Conservation (phyloP, 2,888 invertebrate genomes). For the Apantesis nais region DNA sequence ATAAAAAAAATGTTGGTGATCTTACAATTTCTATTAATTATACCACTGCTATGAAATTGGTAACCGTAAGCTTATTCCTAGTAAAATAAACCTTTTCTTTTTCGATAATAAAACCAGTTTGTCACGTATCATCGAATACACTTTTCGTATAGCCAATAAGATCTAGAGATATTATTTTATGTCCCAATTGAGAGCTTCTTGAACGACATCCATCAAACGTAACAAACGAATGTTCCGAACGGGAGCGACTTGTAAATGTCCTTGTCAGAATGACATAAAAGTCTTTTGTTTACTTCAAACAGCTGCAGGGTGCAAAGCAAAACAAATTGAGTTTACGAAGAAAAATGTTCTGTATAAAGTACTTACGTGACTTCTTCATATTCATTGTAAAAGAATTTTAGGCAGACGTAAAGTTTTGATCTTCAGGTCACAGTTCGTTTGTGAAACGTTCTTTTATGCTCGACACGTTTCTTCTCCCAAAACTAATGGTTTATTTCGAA, state of each 20-base stretch:
- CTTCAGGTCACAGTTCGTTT: constrained; percentile 44
- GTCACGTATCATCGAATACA: constrained; percentile 20
- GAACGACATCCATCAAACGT: constrained; percentile 21
- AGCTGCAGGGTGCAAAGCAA: constrained; percentile 22
- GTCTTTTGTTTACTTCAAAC: constrained; percentile 18
- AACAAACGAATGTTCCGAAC: constrained; percentile 15
- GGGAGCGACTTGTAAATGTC: constrained; percentile 22
- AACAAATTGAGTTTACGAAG: constrained; percentile 34
- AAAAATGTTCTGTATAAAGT: constrained; percentile 35
- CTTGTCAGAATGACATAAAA: constrained; percentile 22
- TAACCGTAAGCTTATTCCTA: too few relatives aligned
- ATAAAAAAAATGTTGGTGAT: not conserved
- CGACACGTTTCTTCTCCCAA: constrained; percentile 48
- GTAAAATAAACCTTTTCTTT: constrained; percentile 11
- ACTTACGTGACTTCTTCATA: constrained; percentile 41
- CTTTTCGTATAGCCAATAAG: constrained; percentile 22
- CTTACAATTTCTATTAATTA: not conserved
- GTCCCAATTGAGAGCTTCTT: constrained; percentile 26
- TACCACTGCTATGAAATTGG: not conserved
- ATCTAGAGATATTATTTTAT: constrained; percentile 37
- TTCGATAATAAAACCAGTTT: constrained; percentile 19
- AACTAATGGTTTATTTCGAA: constrained; percentile 60
- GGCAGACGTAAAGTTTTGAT: constrained; percentile 35
- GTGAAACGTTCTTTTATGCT: constrained; percentile 41
- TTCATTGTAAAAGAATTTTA: constrained; percentile 32